phyloP scores from a whole-genome alignment of 2,888 invertebrate genomes.

The Podabrus alpinus region DNA sequence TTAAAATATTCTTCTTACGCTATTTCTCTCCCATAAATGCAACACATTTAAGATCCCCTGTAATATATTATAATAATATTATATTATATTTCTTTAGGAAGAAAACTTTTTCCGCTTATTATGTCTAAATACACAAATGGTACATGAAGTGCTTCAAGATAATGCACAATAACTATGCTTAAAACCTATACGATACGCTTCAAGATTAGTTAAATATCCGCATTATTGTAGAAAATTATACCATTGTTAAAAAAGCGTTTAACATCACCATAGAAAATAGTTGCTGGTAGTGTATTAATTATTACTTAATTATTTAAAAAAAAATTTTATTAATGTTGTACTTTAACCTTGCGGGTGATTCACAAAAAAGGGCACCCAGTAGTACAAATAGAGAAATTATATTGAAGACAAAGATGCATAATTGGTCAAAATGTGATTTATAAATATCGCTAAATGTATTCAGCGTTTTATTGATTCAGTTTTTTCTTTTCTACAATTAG shows the following conservation, averaged over 20 bases:
- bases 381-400: neutral
- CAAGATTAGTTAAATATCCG: constrained; percentile 6
- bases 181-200: neutral
- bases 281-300: neutral
- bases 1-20: no score
- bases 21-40: no score
- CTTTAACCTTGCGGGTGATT: neutral
- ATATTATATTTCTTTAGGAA: neutral
- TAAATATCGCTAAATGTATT: neutral
- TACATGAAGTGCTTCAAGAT: constrained; percentile 10
- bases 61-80: no score
- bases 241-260: neutral
- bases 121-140: neutral
- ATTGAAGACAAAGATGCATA: neutral
- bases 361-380: no score
- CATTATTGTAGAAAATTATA: neutral
- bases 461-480: neutral
- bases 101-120: neutral
- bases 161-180: constrained; percentile 9
- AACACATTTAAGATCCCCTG: no score
- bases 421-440: neutral
- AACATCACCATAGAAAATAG: neutral
- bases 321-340: neutral
- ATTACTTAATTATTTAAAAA: neutral
- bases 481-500: neutral